Conservation (phyloP, 2,113 vertebrate genomes). For the Malurus alboscapulatus region DNA sequence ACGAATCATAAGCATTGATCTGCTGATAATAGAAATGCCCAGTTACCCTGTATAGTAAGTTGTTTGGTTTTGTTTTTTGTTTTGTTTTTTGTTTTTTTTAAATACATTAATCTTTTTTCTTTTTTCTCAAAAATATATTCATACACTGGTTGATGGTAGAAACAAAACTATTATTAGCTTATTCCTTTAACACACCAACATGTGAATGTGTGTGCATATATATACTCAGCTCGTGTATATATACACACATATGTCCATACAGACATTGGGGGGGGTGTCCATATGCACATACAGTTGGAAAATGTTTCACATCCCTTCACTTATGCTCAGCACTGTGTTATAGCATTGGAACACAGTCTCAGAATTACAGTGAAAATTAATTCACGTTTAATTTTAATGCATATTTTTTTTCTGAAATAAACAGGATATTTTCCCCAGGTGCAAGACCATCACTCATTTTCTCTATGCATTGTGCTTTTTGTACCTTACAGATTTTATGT, state of each 20-base stretch:
- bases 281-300: conserved; percentile 59
- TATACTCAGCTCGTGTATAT: conserved; percentile 41
- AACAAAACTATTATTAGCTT: conserved; percentile 78
- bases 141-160: conserved; percentile 69
- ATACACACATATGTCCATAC: conserved; percentile 59
- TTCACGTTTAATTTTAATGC: conserved; percentile 47
- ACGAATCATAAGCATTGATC: conserved; percentile 62
- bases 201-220: conserved; percentile 63
- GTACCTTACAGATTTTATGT: conserved; percentile 64
- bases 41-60: conserved; percentile 77
- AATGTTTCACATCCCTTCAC: conserved; percentile 40
- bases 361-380: conserved; percentile 41
- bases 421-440: conserved; percentile 25
- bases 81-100: conserved; percentile 26
- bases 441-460: conserved; percentile 25
- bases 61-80: not conserved
- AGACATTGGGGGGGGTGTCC: conserved; percentile 35
- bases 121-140: conserved; percentile 71
- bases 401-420: conserved; percentile 59
- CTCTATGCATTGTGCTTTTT: conserved; percentile 80
- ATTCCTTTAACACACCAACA: conserved; percentile 75
- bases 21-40: conserved; percentile 74
- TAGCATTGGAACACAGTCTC: conserved; percentile 44
- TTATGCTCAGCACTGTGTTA: conserved; percentile 49
- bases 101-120: conserved; percentile 41